Evolutionary conservation across 2,888 invertebrate genomes (phyloP).

Genomic region (Mesoligia furuncula): DNA sequence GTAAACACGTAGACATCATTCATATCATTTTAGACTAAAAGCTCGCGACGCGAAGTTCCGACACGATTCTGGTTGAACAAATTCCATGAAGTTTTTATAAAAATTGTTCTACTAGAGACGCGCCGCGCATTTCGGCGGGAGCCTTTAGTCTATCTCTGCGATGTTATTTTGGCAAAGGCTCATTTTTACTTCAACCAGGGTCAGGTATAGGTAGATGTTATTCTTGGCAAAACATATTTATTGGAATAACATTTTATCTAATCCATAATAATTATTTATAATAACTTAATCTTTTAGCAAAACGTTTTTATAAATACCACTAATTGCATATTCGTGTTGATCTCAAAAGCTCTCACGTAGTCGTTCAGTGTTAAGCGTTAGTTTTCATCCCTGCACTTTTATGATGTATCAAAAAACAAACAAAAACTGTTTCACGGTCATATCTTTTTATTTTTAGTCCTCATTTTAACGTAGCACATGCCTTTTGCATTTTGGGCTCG

Average conservation of each 20-base stretch:
- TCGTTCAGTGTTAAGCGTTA: slow-evolving; percentile 27
- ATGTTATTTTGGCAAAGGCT: background rate
- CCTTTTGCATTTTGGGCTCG: slow-evolving; percentile 32
- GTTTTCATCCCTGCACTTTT: slow-evolving; percentile 40
- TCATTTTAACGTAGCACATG: slow-evolving; percentile 39
- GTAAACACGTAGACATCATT: background rate
- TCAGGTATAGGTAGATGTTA: background rate
- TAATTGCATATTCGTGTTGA: slow-evolving; percentile 48
- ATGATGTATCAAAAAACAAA: slow-evolving; percentile 37
- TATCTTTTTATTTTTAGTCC: slow-evolving; percentile 39
- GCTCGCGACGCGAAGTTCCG: background rate
- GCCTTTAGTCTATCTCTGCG: background rate
- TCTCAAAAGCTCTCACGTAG: slow-evolving; percentile 37
- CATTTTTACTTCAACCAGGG: background rate
- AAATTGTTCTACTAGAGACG: background rate
- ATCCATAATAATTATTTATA: slow-evolving; percentile 23
- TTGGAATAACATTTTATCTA: background rate
- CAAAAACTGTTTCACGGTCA: slow-evolving; percentile 48
- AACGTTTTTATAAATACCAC: slow-evolving; percentile 23
- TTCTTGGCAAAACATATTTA: background rate
- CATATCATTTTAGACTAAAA: background rate
- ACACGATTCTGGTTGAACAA: background rate
- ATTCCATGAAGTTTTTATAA: background rate
- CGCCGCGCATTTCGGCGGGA: background rate
- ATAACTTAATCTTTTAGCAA: slow-evolving; percentile 26